These are phyloP conservation scores for Rhyacichthys aspro DNA, from an alignment of 2,797 vertebrate genomes.

Conservation along the genomic window DNA sequence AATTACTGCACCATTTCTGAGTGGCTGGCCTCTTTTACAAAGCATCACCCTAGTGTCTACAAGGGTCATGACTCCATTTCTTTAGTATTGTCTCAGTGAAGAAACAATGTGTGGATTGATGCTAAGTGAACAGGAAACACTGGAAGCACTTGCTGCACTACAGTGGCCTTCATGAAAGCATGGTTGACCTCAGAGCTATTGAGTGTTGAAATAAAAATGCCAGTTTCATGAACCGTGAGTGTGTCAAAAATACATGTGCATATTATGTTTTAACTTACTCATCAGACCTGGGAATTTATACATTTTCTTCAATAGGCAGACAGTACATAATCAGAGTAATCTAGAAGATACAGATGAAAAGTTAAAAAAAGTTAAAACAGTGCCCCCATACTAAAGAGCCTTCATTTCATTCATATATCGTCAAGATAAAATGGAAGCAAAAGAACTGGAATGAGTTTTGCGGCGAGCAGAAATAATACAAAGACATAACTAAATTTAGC, in stretches of 20 bases:
- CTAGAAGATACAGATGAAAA: no score
- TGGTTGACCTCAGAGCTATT: constrained; percentile 53
- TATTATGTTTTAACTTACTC: background rate
- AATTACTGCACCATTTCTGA: constrained; percentile 64
- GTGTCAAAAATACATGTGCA: constrained; percentile 11
- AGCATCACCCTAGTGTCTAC: constrained; percentile 40
- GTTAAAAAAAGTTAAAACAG: no score
- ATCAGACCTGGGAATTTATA: background rate
- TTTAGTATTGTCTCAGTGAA: constrained; percentile 54
- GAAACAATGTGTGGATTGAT: constrained; percentile 29
- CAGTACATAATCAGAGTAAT: no score
- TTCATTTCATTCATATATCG: constrained; percentile 4
- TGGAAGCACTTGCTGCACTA: constrained; percentile 16
- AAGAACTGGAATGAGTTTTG: constrained; percentile 11
- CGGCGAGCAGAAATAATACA: constrained; percentile 3
- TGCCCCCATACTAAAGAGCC: constrained; percentile 6
- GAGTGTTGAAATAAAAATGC: constrained; percentile 48
- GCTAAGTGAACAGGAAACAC: constrained; percentile 49
- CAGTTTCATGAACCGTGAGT: background rate
- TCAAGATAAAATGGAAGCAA: constrained; percentile 15
- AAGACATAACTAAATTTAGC: constrained; percentile 19
- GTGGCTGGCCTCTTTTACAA: constrained; percentile 59
- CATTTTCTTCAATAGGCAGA: no score
- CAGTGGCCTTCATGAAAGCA: constrained; percentile 39
- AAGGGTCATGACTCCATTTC: constrained; percentile 55